phyloP scores from a whole-genome alignment of 2,113 vertebrate species.

The Peromyscus leucopus region DNA sequence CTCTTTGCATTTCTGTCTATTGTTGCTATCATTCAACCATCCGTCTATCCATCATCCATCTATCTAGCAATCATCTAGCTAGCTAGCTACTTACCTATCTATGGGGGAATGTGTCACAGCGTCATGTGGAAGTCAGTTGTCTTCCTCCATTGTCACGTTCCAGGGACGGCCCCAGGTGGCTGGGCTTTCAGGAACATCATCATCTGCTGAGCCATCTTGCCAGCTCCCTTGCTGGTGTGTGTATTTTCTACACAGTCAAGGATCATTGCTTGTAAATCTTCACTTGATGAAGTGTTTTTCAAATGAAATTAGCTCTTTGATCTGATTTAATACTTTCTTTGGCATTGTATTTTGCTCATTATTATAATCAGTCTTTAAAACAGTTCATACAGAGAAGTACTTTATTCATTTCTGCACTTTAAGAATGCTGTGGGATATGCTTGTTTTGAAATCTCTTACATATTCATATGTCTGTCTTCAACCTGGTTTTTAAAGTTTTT shows the following conservation, averaged over 20 bases:
- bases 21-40: neutral
- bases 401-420: neutral
- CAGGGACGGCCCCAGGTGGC: neutral
- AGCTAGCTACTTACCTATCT: neutral
- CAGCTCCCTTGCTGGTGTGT: neutral
- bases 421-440: neutral
- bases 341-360: neutral
- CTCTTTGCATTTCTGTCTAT: neutral
- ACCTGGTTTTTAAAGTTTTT: slow-evolving; percentile 2
- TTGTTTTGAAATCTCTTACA: slow-evolving; percentile 1
- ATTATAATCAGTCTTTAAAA: neutral
- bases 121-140: neutral
- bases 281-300: neutral
- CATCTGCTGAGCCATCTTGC: neutral
- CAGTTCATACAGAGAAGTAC: neutral
- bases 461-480: neutral
- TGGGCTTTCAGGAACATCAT: neutral
- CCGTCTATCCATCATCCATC: neutral
- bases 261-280: neutral
- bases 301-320: neutral
- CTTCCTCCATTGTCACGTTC: neutral
- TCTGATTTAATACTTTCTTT: neutral
- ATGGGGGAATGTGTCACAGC: neutral
- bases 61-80: neutral
- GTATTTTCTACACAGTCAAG: neutral